Evolutionary conservation across 1,140 invertebrate species (phyloP), one percentile per base, ranked within the genome.

Genomic region (Drosophila mayri): DNA sequence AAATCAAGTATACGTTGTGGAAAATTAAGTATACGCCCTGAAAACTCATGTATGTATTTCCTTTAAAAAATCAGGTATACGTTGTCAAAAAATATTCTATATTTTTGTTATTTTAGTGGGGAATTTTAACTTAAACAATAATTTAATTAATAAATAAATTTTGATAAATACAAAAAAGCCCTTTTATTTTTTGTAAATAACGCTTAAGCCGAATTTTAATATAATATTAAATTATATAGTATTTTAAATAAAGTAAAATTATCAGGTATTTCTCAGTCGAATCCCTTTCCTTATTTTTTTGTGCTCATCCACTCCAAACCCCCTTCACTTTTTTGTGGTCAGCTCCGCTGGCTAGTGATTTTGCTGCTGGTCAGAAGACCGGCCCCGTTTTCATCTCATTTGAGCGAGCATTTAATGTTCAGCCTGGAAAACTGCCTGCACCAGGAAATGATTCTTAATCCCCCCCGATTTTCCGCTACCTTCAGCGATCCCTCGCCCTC

Each of bases 391-490:
- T 72, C 68, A 72, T 72, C 68, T 72, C 68, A 72, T 72, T 72
- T 72, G 66, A 72, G 68, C 68, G 66, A 72, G 65, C 68, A 72
- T 72, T 72, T 60, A 72, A 72, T 72, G 68, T 50, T 72, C 68
- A 58, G 68, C 44, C 52, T 71, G 50, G 50, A 50, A 50, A 50
- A 32, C 50, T 50, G 47, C 32, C 50, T 54, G 68, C 66, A 37
- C 37, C 66, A 59, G 68, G 66, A 72, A 72, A 72, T 72, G 68
- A 72, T 59, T 72, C 68, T 72, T 72, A 72, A 72, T 72, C 66
- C 66, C 40, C 30, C 35, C 28, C 32, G 30, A 66, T 43, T 46
- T 63, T 22, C 43, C 59, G 18, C 64, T 22, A 22, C 64, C 44
- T 25, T 49, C 61, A 11, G 47, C n/a, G 47, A 32, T 32, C 47